These are phyloP conservation scores for Cryptoleucopteryx plumbea DNA, from an alignment of 2,113 vertebrate genomes.

Conservation along the genomic window DNA sequence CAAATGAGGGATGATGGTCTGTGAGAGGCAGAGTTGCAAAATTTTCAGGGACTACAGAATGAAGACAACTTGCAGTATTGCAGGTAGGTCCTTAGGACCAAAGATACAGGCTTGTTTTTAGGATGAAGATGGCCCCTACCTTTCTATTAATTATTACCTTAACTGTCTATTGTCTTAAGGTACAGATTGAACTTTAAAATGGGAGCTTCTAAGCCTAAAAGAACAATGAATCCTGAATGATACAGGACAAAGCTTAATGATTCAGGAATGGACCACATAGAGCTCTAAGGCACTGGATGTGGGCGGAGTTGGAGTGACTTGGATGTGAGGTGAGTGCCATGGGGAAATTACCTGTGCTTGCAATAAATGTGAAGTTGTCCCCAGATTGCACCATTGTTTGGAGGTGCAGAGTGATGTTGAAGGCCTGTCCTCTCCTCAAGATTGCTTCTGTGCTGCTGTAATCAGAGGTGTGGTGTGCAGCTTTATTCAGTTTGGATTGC, in stretches of 20 bases:
- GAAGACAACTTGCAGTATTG: not conserved
- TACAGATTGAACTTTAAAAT: not conserved
- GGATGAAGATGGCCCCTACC: not conserved
- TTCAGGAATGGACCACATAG: not conserved
- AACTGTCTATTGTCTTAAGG: not conserved
- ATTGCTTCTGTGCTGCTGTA: constrained; percentile 74
- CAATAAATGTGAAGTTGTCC: constrained; percentile 20
- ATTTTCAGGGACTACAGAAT: too few relatives aligned
- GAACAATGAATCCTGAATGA: not conserved
- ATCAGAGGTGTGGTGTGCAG: constrained; percentile 77
- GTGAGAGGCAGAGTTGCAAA: not conserved
- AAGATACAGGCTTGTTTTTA: not conserved
- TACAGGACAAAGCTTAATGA: not conserved
- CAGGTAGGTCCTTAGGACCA: not conserved
- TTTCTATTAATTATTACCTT: not conserved
- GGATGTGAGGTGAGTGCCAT: not conserved
- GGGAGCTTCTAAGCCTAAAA: not conserved
- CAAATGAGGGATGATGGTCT: not conserved
- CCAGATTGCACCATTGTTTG: not conserved
- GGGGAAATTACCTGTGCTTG: constrained; percentile 50
- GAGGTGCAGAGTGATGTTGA: constrained; percentile 54
- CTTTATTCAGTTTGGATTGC: constrained; percentile 76
- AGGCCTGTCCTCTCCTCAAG: constrained; percentile 80
- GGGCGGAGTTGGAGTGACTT: not conserved
- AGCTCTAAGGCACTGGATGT: not conserved